Conservation (phyloP, 2,888 invertebrate genomes). For the Apeira syringaria region DNA sequence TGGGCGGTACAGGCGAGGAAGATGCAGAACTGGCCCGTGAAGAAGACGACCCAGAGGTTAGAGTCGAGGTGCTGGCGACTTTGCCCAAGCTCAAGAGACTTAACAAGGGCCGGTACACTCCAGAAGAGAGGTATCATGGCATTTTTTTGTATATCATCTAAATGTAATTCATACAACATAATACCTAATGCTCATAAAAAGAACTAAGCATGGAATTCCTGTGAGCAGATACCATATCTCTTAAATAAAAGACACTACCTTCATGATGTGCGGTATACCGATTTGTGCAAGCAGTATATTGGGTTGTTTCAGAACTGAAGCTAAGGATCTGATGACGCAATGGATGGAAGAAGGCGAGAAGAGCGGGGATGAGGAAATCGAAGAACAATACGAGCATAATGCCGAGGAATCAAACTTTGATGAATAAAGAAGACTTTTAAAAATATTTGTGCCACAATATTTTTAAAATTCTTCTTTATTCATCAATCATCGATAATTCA, state of each 20-base stretch:
- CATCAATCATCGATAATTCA: too few relatives aligned
- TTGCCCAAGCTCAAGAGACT: slow-evolving; percentile 80
- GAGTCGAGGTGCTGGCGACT: slow-evolving; percentile 74
- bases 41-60: slow-evolving; percentile 62
- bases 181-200: too few relatives aligned
- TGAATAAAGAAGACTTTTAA: too few relatives aligned
- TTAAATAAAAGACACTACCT: too few relatives aligned
- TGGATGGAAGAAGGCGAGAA: slow-evolving; percentile 71
- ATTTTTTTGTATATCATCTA: too few relatives aligned
- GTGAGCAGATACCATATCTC: too few relatives aligned
- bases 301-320: slow-evolving; percentile 50
- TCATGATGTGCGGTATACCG: too few relatives aligned
- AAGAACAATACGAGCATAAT: slow-evolving; percentile 37
- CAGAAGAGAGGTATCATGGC: slow-evolving; percentile 78
- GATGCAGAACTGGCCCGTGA: slow-evolving; percentile 53
- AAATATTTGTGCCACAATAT: too few relatives aligned
- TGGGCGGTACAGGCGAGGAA: slow-evolving; percentile 72
- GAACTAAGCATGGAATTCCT: too few relatives aligned
- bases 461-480: too few relatives aligned
- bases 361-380: slow-evolving; percentile 54
- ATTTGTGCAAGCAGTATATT: background rate
- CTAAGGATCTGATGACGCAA: slow-evolving; percentile 59
- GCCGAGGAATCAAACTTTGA: slow-evolving; percentile 33
- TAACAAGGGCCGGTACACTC: slow-evolving; percentile 76
- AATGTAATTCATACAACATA: too few relatives aligned